A percentile compares a stretch with the other conserved stretches of the same genome.
Conservation (phyloP, 2,888 invertebrate genomes). For the Oscheius myriophilus region DNA sequence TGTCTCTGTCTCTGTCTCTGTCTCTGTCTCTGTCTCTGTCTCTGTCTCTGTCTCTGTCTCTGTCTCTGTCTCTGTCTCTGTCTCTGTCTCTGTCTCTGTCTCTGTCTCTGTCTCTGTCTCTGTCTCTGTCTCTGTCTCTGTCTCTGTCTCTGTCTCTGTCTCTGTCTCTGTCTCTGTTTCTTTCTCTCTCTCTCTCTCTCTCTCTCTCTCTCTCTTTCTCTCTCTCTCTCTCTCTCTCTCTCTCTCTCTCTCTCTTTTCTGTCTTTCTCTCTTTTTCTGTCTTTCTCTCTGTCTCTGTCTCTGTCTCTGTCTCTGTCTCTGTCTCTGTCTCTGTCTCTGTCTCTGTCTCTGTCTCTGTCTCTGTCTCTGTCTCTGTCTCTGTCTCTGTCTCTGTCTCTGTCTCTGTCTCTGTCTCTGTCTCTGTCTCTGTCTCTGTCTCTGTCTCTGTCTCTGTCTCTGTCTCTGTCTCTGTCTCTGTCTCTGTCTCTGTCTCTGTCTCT, state of each 20-base stretch:
- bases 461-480: too few species aligned
- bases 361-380: too few species aligned
- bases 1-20: not conserved
- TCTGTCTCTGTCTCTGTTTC: not conserved
- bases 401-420: too few species aligned
- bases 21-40: not conserved
- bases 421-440: too few species aligned
- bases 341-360: too few species aligned
- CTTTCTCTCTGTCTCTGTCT: not conserved
- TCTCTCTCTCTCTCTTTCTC: conserved; percentile 8
- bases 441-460: too few species aligned
- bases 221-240: conserved; percentile 14
- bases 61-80: not conserved
- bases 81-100: not conserved
- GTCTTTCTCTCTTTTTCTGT: conserved; percentile 3
- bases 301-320: not conserved
- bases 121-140: not conserved
- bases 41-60: not conserved
- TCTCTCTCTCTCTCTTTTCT: conserved; percentile 4
- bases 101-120: not conserved
- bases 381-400: too few species aligned
- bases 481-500: too few species aligned
- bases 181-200: conserved; percentile 1
- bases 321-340: not conserved
- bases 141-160: too few species aligned